These are phyloP conservation scores for Volucella bombylans DNA, from an alignment of 2,888 invertebrate genomes.

Conservation along the genomic window DNA sequence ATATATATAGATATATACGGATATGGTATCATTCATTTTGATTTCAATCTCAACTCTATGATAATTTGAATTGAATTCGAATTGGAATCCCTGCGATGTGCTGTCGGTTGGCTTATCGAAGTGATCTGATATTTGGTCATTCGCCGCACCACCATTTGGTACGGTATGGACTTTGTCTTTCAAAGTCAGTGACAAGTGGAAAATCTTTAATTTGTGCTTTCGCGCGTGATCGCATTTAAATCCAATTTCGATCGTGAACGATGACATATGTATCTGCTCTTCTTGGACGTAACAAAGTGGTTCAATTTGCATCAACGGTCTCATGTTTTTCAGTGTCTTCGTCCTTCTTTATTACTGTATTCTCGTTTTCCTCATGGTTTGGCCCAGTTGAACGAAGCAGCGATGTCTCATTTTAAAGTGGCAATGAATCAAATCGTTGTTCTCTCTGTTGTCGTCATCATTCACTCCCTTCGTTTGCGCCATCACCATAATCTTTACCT, in stretches of 20 bases:
- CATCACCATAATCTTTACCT: too few relatives aligned
- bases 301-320: slow-evolving; percentile 22
- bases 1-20: neutral
- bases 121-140: slow-evolving; percentile 66
- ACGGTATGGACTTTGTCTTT: slow-evolving; percentile 49
- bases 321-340: neutral
- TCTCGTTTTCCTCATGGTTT: slow-evolving; percentile 7
- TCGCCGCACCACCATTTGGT: slow-evolving; percentile 40
- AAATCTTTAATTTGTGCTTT: slow-evolving; percentile 59
- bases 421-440: slow-evolving; percentile 72
- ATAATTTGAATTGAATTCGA: too few relatives aligned
- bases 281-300: slow-evolving; percentile 41
- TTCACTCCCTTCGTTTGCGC: slow-evolving; percentile 36
- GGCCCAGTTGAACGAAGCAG: slow-evolving; percentile 26
- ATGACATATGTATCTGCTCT: slow-evolving; percentile 33
- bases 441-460: slow-evolving; percentile 43
- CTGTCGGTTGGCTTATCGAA: slow-evolving; percentile 48
- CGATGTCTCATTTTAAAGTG: slow-evolving; percentile 74
- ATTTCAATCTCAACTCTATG: too few relatives aligned
- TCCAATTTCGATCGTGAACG: slow-evolving; percentile 63
- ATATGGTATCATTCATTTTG: too few relatives aligned
- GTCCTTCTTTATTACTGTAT: neutral
- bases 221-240: slow-evolving; percentile 67
- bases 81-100: neutral
- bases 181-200: slow-evolving; percentile 63